A percentile compares a stretch with the other conserved stretches of the same genome.
Conservation (phyloP, 2,113 vertebrate genomes). For the Oncorhynchus gorbuscha region DNA sequence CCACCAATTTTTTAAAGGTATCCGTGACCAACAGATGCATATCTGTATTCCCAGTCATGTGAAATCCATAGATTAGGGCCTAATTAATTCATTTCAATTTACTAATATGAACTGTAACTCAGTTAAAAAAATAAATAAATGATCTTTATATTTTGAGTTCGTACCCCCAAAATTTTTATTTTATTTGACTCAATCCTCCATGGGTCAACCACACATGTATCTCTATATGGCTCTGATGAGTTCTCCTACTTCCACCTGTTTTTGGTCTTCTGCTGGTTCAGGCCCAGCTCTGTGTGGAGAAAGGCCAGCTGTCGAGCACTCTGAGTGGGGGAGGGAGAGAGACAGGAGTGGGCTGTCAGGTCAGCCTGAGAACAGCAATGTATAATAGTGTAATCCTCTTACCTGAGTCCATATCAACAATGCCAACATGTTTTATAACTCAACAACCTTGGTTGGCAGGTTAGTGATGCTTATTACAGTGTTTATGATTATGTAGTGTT, state of each 20-base stretch:
- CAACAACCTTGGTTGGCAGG: background rate
- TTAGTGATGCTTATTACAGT: background rate
- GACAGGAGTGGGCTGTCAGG: background rate
- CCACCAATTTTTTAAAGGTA: too few species aligned
- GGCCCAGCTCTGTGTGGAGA: constrained; percentile 81
- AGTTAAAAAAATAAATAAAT: too few species aligned
- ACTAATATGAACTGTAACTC: too few species aligned
- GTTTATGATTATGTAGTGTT: background rate
- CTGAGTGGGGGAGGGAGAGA: constrained; percentile 67
- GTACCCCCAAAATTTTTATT: too few species aligned
- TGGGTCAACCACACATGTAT: too few species aligned
- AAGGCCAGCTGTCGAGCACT: constrained; percentile 85
- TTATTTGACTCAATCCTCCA: too few species aligned
- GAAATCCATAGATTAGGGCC: too few species aligned
- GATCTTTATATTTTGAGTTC: too few species aligned
- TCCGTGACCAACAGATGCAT: too few species aligned
- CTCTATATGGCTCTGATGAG: background rate
- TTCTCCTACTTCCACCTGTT: constrained; percentile 30
- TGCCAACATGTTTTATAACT: constrained; percentile 13
- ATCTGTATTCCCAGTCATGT: too few species aligned
- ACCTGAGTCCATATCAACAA: background rate
- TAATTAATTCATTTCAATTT: too few species aligned
- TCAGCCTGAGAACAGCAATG: background rate
- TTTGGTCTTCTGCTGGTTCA: constrained; percentile 50
- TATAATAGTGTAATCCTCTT: background rate